Conservation (phyloP, 2,113 vertebrate genomes). For the Corvus cornix region DNA sequence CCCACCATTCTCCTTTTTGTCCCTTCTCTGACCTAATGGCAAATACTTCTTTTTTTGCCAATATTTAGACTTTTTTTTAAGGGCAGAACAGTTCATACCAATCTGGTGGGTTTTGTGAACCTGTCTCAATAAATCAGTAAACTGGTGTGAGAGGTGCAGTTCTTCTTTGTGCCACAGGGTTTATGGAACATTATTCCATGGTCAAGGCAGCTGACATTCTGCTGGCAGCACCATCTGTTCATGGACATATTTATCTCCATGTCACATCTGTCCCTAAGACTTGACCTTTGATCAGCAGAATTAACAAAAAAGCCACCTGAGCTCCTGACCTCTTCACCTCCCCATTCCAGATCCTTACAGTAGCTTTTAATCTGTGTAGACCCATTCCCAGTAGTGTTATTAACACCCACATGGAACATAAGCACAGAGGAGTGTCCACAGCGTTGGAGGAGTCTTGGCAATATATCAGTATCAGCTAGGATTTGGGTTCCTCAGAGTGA, state of each 20-base stretch:
- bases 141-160: background rate
- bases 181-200: background rate
- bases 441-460: background rate
- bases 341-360: background rate
- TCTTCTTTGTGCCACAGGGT: background rate
- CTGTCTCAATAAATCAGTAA: constrained; percentile 17
- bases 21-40: background rate
- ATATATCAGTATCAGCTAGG: background rate
- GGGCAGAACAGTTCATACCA: background rate
- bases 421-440: background rate
- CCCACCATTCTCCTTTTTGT: background rate
- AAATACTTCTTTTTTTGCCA: background rate
- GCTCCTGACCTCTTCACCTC: constrained; percentile 44
- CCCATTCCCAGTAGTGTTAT: background rate
- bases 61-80: background rate
- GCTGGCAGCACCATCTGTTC: constrained; percentile 45
- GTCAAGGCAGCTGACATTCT: constrained; percentile 36
- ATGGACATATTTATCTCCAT: background rate
- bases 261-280: constrained; percentile 18
- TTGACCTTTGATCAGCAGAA: constrained; percentile 42
- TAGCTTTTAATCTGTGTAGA: constrained; percentile 12
- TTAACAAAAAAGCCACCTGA: constrained; percentile 48
- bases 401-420: background rate
- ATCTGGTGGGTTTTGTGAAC: background rate
- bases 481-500: background rate